Base-by-base conservation (phyloP, 2,113 vertebrate genomes). In the Cricetomys ansorgei region DNA sequence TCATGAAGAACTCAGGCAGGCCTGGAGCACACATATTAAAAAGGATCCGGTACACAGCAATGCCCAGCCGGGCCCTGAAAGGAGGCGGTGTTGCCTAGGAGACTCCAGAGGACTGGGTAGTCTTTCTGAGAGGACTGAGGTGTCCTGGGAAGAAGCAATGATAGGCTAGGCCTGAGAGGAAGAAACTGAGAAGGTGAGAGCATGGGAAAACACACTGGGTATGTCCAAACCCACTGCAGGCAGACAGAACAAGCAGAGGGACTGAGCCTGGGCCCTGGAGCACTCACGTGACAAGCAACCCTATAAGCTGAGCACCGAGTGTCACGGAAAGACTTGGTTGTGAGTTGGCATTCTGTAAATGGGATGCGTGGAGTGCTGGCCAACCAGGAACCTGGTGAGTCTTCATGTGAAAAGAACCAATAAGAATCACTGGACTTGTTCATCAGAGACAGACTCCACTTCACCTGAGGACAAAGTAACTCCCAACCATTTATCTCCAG, bases 1-100 rank as follows among this genome's bases (percentile, higher is more conserved):
- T 79, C n/a, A 40, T 34, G 10, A 84, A 50, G 80, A 69, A 57
- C 73, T 40, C 37, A 37, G 31, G 57, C 55, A 27, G 37, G 67
- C 62, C 59, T n/a, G 62, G 64, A 92, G 87, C 19, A 57, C 23
- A n/a, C 25, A 2, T 29, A 8, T 11, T 2, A 40, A 93, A 48
- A 70, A 6, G n/a, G 85, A 59, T 29, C 27, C n/a, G 31, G 64
- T 21, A 62, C 31, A 92, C 29, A 67, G 29, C 19, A 69, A 31
- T 3, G 0, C 31, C 23, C n/a, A 37, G 1, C 12, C 2, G 37
- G 19, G 27, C 31, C 34, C 17, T 50, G n/a, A 5, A 7, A 43
- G 23, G 25, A 59, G 27, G n/a, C 53, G 40, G 9, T 10, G 17
- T 40, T 90, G 72, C 19, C 76, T 31, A 23, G 50, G 50, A 64